phyloP scores from a whole-genome alignment of 2,888 invertebrate species.

The Eucriotettix oculatus region DNA sequence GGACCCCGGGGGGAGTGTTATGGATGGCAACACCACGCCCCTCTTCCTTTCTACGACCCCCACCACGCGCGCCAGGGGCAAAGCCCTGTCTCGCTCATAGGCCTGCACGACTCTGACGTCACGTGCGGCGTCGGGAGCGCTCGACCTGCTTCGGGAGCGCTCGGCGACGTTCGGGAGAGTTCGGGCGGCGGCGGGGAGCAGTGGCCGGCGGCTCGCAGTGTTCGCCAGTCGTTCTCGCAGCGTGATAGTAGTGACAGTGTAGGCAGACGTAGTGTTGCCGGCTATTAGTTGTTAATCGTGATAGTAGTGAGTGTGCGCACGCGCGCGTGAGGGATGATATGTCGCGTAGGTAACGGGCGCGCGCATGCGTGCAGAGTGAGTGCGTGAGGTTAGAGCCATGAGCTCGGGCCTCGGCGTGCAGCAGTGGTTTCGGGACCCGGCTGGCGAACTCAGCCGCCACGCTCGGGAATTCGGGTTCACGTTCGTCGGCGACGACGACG shows the following conservation, averaged over 20 bases:
- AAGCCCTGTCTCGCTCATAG: conserved; percentile 8
- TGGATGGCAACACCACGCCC: conserved; percentile 9
- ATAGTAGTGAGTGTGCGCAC: no score
- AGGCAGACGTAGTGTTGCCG: not conserved
- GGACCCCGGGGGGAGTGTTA: conserved; percentile 4
- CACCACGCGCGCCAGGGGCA: conserved; percentile 3
- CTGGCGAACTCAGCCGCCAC: conserved; percentile 8
- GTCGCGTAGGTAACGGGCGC: not conserved
- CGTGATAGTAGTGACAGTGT: not conserved
- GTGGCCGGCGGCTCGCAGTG: not conserved
- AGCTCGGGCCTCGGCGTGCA: conserved; percentile 12
- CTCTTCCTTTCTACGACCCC: conserved; percentile 10
- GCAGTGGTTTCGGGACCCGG: conserved; percentile 7
- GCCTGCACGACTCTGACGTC: conserved; percentile 8
- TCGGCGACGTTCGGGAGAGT: conserved; percentile 3
- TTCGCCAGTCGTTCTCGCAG: not conserved
- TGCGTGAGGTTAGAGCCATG: conserved; percentile 5
- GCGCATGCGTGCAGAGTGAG: not conserved
- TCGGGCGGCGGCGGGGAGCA: not conserved
- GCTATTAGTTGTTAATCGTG: no score
- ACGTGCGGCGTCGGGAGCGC: conserved; percentile 5
- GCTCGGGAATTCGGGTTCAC: conserved; percentile 12
- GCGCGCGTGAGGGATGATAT: no score
- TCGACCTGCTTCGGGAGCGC: conserved; percentile 1
- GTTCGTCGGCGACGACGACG: conserved; percentile 12